Conservation (phyloP, 2,888 invertebrate species). For the Melanophora roralis region DNA sequence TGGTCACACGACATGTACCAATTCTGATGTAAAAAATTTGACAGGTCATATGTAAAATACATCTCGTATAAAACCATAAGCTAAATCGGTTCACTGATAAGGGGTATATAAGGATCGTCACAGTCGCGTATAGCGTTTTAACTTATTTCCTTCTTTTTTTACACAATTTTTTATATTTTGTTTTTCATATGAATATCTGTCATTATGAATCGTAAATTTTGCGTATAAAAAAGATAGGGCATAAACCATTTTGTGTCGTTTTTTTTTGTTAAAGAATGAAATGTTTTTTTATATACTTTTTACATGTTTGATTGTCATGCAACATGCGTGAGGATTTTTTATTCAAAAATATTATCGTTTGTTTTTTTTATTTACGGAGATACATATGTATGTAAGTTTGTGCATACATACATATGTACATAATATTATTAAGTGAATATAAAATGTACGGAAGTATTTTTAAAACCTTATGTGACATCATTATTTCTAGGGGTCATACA, state of each 20-base stretch:
- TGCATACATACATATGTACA: too few species aligned
- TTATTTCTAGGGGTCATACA: conserved; percentile 46
- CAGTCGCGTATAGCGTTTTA: conserved; percentile 4
- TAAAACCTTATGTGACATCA: conserved; percentile 34
- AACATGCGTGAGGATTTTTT: conserved; percentile 45
- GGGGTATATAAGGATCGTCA: too few species aligned
- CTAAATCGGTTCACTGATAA: too few species aligned
- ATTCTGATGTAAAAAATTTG: too few species aligned
- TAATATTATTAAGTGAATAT: too few species aligned
- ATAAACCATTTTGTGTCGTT: conserved; percentile 34
- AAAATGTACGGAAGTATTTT: too few species aligned
- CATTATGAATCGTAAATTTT: conserved; percentile 58
- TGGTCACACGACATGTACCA: too few species aligned
- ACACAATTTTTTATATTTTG: not conserved
- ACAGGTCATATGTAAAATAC: too few species aligned
- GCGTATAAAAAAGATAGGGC: conserved; percentile 51
- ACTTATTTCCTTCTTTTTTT: not conserved
- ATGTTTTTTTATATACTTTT: conserved; percentile 21
- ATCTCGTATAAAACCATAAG: too few species aligned
- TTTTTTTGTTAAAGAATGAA: conserved; percentile 26
- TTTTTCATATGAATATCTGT: conserved; percentile 27
- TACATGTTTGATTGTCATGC: conserved; percentile 50
- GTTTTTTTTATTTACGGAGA: too few species aligned
- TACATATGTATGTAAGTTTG: too few species aligned
- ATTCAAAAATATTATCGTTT: not conserved